phyloP scores from a whole-genome alignment of 2,113 vertebrate genomes.

The Leptosomus discolor region DNA sequence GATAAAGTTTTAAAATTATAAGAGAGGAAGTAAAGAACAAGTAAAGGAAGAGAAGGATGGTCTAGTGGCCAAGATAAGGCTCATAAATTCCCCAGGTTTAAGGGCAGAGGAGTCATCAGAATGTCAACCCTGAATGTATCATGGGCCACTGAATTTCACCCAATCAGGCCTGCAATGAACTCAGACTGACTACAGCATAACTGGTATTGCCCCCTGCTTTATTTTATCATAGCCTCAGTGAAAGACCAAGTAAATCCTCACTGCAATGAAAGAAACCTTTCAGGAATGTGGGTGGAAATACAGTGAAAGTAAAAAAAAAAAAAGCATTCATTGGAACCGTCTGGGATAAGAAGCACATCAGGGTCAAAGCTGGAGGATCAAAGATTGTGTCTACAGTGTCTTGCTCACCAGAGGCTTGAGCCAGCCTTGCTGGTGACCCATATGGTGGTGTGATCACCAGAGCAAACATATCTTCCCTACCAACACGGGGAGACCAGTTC shows the following conservation, averaged over 20 bases:
- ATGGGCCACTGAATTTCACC: background rate
- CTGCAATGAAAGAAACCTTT: background rate
- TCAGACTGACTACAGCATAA: too few relatives aligned
- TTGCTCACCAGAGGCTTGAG: background rate
- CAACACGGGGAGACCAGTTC: fast-evolving
- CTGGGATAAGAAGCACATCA: fast-evolving
- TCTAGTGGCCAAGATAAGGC: background rate
- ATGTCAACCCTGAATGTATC: background rate
- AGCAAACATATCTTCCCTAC: background rate
- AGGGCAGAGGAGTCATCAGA: background rate
- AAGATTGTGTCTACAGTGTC: background rate
- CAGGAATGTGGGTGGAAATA: background rate
- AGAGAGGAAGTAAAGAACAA: conserved; percentile 31
- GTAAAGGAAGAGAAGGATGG: conserved; percentile 5
- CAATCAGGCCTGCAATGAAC: background rate
- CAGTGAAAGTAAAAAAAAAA: background rate
- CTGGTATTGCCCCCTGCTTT: background rate
- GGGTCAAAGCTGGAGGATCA: background rate
- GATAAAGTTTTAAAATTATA: conserved; percentile 26
- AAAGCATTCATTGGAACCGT: background rate
- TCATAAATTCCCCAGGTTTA: background rate
- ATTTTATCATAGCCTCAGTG: background rate
- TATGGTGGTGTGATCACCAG: fast-evolving
- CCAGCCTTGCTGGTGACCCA: background rate
- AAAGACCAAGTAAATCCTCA: background rate